These are phyloP conservation scores for Chrysolina oricalcia DNA, from an alignment of 2,888 invertebrate genomes.

Conservation along the genomic window DNA sequence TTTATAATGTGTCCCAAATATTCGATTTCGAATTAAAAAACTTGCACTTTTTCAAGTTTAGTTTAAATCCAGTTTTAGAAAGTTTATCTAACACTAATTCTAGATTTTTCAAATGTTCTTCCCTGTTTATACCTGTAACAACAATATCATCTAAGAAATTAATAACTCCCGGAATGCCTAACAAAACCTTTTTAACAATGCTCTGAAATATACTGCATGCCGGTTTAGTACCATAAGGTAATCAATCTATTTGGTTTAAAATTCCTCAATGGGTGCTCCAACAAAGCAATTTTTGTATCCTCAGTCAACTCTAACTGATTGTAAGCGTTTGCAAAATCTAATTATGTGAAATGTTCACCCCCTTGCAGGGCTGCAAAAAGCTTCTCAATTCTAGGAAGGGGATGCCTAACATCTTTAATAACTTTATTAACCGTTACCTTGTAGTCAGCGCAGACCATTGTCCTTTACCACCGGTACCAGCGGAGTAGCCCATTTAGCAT, in stretches of 20 bases:
- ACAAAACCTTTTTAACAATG: conserved; percentile 27
- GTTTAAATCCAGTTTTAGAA: too few species aligned
- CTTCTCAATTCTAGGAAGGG: conserved; percentile 35
- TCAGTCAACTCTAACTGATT: conserved; percentile 33
- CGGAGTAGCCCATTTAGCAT: conserved; percentile 38
- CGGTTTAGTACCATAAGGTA: conserved; percentile 37
- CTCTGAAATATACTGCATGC: conserved; percentile 31
- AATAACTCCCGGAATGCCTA: too few species aligned
- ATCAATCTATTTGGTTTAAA: conserved; percentile 35
- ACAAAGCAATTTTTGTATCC: conserved; percentile 28
- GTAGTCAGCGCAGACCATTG: conserved; percentile 28
- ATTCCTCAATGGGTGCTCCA: conserved; percentile 38
- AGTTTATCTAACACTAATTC: too few species aligned
- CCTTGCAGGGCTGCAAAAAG: conserved; percentile 35
- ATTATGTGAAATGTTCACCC: conserved; percentile 35
- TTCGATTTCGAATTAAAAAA: too few species aligned
- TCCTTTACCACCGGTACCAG: conserved; percentile 41
- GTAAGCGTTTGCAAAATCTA: conserved; percentile 33
- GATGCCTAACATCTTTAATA: conserved; percentile 29
- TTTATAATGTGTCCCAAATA: too few species aligned
- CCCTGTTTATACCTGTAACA: too few species aligned
- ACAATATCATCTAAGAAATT: too few species aligned
- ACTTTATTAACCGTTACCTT: conserved; percentile 35
- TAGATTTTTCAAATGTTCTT: too few species aligned
- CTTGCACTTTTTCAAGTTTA: too few species aligned